phyloP scores from a whole-genome alignment of 2,888 invertebrate species.

The Scaptodrosophila latifasciaeformis region DNA sequence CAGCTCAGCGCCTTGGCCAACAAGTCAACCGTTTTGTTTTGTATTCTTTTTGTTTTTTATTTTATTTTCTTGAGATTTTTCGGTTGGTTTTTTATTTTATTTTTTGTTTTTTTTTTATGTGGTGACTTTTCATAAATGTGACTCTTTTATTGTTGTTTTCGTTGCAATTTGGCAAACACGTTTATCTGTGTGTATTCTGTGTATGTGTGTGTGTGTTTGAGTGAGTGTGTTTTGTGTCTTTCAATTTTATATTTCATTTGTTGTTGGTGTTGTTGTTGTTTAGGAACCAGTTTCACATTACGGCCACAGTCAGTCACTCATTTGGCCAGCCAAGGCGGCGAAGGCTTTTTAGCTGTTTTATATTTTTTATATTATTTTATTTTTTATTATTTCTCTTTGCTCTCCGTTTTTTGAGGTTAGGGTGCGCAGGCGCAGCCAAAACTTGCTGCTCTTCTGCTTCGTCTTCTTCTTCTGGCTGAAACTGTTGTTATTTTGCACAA shows the following conservation, averaged over 20 bases:
- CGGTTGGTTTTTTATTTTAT: slow-evolving; percentile 3
- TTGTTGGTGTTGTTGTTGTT: slow-evolving; percentile 8
- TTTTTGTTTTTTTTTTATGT: slow-evolving; percentile 8
- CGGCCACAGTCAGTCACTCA: slow-evolving; percentile 18
- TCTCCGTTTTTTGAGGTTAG: slow-evolving; percentile 57
- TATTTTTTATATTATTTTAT: slow-evolving; percentile 10
- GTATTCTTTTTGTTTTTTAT: slow-evolving; percentile 11
- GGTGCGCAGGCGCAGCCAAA: slow-evolving; percentile 50
- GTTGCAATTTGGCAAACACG: slow-evolving; percentile 42
- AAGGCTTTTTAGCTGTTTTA: slow-evolving; percentile 39
- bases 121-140: slow-evolving; percentile 13
- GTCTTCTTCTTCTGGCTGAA: slow-evolving; percentile 5
- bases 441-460: slow-evolving; percentile 18
- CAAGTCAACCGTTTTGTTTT: too few relatives aligned
- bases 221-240: slow-evolving; percentile 11
- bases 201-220: slow-evolving; percentile 23
- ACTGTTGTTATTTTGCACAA: slow-evolving; percentile 33
- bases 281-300: slow-evolving; percentile 65
- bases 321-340: slow-evolving; percentile 18
- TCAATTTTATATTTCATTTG: background rate
- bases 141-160: slow-evolving; percentile 52
- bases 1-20: slow-evolving; percentile 39
- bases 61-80: slow-evolving; percentile 10
- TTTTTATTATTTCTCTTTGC: slow-evolving; percentile 29
- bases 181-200: slow-evolving; percentile 27